Evolutionary conservation across 1,140 invertebrate species (phyloP), one percentile per base, ranked within the genome.

Genomic region (Drosophila lacteicornis): DNA sequence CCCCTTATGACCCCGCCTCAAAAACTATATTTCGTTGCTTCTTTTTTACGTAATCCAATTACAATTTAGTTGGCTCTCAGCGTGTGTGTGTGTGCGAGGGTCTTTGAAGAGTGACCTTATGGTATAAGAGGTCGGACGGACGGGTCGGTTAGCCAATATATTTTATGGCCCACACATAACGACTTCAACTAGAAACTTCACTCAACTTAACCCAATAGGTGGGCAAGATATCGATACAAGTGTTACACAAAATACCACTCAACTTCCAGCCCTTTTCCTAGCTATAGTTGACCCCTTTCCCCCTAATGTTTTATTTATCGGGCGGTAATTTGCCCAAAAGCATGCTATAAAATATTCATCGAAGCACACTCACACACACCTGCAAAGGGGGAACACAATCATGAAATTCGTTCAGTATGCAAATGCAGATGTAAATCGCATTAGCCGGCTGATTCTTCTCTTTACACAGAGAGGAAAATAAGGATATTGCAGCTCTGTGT

Each of bases 271-370:
- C n/a, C 17, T 45, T 50, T 47, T 45, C 22, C 33, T 22, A 22
- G 51, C 51, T 55, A 55, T 55, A 55, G 33, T 47, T 47, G 12
- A 38, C 22, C 19, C 42, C 27, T 38, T 46, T 43, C 22, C 36
- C 63, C 45, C 45, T 36, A 27, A 67, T 77, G 65, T 82, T 79
- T 83, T 84, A 88, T 87, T 80, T 87, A 87, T 88, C 61, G 57
- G 66, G 55, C 68, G 61, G 65, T 65, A 87, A 88, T 84, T 88
- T 78, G 68, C 80, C 80, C 80, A 83, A 88, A 87, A 87, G 83
- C 83, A 77, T 59, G 77, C 84, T 69, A 79, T 87, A 69, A 87
- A 88, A 83, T 87, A 87, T 87, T 88, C 84, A 87, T 77, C 42
- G 75, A 51, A 49, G 25, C 33, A 59, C 36, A 43, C 43, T 49